Conservation (phyloP, 1,140 invertebrate species). For the Campodea augens region DNA sequence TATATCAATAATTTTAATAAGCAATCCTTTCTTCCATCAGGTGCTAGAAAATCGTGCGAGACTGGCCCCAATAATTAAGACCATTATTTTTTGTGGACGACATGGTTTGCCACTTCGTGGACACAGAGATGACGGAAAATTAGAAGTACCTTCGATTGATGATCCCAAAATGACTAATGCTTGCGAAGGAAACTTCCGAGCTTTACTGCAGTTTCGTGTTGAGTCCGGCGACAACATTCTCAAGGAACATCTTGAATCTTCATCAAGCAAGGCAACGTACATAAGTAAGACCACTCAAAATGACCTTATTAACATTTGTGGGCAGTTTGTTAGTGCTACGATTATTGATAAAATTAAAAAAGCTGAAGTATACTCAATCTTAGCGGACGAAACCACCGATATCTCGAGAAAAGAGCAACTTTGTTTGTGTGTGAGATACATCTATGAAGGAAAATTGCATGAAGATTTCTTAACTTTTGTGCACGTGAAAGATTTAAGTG, state of each 20-base stretch:
- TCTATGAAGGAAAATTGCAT: constrained; percentile 4
- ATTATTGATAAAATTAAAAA: constrained; percentile 2
- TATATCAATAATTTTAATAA: no score
- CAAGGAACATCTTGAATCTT: neutral
- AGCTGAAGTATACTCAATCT: neutral
- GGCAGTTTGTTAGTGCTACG: neutral
- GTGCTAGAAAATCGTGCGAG: constrained; percentile 3
- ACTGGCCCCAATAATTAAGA: constrained; percentile 1
- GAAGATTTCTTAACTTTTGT: constrained; percentile 15
- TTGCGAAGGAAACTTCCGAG: neutral
- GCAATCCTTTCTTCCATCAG: no score
- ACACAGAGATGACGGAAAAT: neutral
- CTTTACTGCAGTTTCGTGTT: neutral
- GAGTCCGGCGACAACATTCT: neutral
- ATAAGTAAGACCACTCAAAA: constrained; percentile 1
- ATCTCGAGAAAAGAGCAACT: constrained; percentile 3
- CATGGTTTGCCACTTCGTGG: constrained; percentile 1
- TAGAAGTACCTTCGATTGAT: neutral
- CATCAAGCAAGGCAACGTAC: neutral
- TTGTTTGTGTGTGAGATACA: constrained; percentile 8
- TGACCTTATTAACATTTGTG: neutral
- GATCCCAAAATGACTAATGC: neutral
- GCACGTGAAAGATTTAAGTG: constrained; percentile 12
- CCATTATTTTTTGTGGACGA: constrained; percentile 4
- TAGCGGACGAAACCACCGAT: constrained; percentile 6